Conservation (phyloP, 2,888 invertebrate genomes). For the Chrysopilus asiliformis region DNA sequence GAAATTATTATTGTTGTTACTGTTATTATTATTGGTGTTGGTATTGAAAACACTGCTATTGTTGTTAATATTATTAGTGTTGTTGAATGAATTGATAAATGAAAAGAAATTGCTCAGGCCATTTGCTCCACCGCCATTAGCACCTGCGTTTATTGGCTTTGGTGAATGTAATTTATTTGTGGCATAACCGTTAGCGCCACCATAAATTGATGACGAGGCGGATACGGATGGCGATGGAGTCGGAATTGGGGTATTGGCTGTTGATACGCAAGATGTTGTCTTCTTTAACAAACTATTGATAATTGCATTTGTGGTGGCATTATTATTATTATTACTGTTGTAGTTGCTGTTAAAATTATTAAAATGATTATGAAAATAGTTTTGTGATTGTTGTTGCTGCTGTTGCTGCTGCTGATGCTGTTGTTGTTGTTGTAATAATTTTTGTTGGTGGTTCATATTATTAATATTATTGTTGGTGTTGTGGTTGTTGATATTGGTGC, state of each 20-base stretch:
- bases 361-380: conserved; percentile 4
- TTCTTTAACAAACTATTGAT: conserved; percentile 14
- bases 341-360: conserved; percentile 6
- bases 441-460: conserved; percentile 1
- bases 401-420: conserved; percentile 8
- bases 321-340: conserved; percentile 8
- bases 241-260: conserved; percentile 9
- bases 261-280: conserved; percentile 9
- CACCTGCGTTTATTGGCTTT: too few relatives aligned
- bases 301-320: conserved; percentile 10
- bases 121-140: conserved; percentile 1
- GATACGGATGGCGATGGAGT: conserved; percentile 10
- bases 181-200: neutral
- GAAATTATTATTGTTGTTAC: neutral
- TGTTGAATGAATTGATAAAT: conserved; percentile 16
- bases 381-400: conserved; percentile 9
- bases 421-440: conserved; percentile 5
- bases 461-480: neutral
- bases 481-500: neutral
- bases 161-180: conserved; percentile 4
- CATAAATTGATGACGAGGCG: neutral
- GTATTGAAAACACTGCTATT: conserved; percentile 11
- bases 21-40: neutral
- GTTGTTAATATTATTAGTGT: conserved; percentile 12
- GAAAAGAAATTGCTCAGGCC: conserved; percentile 15